Conservation (phyloP, 2,797 vertebrate genomes). For the Gila robusta region DNA sequence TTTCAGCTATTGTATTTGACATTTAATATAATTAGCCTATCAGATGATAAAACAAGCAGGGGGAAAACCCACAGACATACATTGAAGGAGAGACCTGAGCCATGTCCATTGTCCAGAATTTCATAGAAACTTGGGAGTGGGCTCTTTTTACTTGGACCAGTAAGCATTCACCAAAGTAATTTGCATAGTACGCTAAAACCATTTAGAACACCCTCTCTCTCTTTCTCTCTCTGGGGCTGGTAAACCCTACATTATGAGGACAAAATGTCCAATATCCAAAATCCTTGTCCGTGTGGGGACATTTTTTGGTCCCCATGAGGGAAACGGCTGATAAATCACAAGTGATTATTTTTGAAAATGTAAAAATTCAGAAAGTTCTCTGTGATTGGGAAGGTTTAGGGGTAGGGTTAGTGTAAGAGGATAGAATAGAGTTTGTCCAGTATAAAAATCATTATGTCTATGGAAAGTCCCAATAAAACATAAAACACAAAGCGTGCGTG, state of each 20-base stretch:
- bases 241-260: too few relatives aligned
- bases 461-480: background rate
- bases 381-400: background rate
- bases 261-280: too few relatives aligned
- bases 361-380: too few relatives aligned
- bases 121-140: background rate
- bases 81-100: background rate
- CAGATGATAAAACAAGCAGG: background rate
- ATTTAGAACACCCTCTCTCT: background rate
- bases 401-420: too few relatives aligned
- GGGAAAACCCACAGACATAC: background rate
- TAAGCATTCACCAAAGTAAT: background rate
- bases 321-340: too few relatives aligned
- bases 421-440: background rate
- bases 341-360: too few relatives aligned
- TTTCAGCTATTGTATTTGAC: background rate
- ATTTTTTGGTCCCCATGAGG: too few relatives aligned
- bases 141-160: background rate
- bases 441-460: background rate
- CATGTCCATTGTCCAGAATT: background rate
- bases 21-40: background rate
- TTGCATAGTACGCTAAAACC: background rate
- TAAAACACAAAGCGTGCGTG: background rate
- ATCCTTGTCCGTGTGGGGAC: too few relatives aligned
- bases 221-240: background rate